Percentiles rank a stretch among this genome's conserved stretches.
Conservation (phyloP, 2,113 vertebrate species). For the Chroicocephalus ridibundus region DNA sequence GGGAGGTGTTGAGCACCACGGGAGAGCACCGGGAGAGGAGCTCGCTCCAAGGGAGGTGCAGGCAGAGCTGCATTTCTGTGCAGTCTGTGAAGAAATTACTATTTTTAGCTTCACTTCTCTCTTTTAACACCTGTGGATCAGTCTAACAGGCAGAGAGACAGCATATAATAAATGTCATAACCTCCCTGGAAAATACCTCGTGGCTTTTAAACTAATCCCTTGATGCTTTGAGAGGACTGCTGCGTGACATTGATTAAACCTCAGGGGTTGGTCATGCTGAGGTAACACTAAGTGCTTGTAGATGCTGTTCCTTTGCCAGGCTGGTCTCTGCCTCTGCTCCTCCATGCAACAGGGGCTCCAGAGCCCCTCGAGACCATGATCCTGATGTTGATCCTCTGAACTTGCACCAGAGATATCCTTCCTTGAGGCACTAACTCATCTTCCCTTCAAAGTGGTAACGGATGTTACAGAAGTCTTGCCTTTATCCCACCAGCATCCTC, state of each 20-base stretch:
- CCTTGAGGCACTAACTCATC: neutral
- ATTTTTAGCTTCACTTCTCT: neutral
- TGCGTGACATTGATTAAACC: neutral
- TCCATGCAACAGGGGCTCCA: neutral
- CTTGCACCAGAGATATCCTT: neutral
- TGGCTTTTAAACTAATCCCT: conserved; percentile 41
- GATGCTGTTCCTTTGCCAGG: neutral
- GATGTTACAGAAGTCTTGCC: neutral
- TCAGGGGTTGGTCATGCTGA: neutral
- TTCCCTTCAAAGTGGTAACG: neutral
- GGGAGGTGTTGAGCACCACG: fast-evolving
- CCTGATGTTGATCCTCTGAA: neutral
- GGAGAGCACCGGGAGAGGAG: neutral
- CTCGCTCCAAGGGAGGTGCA: neutral
- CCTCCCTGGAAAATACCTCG: neutral
- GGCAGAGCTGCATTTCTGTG: neutral
- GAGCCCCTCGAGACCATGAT: neutral
- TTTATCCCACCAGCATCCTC: neutral
- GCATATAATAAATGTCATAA: neutral
- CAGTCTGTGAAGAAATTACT: neutral
- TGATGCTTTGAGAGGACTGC: neutral
- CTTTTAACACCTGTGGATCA: neutral
- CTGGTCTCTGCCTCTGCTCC: neutral
- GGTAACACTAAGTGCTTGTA: neutral
- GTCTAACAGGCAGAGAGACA: neutral